phyloP scores from a whole-genome alignment of 2,797 vertebrate species.

The Pampus argenteus region DNA sequence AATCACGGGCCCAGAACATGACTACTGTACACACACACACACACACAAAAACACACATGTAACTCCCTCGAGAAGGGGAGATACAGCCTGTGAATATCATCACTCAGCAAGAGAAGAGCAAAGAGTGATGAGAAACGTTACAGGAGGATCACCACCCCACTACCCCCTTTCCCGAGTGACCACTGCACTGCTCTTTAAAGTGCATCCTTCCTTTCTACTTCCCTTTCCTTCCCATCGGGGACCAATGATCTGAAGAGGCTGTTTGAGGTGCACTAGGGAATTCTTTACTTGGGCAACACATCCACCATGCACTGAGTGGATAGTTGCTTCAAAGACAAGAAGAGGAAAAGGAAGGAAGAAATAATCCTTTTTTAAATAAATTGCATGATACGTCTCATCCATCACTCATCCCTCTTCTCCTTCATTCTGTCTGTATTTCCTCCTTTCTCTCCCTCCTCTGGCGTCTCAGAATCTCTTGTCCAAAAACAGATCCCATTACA shows the following conservation, averaged over 20 bases:
- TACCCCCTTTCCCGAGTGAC: conserved; percentile 67
- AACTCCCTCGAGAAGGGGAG: conserved; percentile 56
- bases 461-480: conserved; percentile 58
- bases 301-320: conserved; percentile 28
- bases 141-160: conserved; percentile 47
- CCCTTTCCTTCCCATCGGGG: conserved; percentile 61
- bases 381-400: conserved; percentile 46
- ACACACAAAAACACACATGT: conserved; percentile 46
- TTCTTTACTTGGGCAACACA: conserved; percentile 30
- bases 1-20: conserved; percentile 71
- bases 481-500: conserved; percentile 72
- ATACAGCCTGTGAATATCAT: conserved; percentile 77
- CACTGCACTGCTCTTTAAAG: conserved; percentile 62
- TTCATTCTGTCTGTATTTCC: conserved; percentile 34
- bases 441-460: conserved; percentile 51
- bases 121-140: conserved; percentile 68
- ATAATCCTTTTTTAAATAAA: conserved; percentile 30
- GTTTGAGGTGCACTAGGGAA: conserved; percentile 40
- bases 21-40: conserved; percentile 74
- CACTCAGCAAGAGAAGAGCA: conserved; percentile 64
- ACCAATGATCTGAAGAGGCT: conserved; percentile 57
- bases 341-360: conserved; percentile 22
- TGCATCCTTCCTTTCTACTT: conserved; percentile 74
- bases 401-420: conserved; percentile 47
- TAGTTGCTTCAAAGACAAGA: conserved; percentile 54